Evolutionary conservation across 2,888 invertebrate species (phyloP).

Genomic region (Drosophila affinis): DNA sequence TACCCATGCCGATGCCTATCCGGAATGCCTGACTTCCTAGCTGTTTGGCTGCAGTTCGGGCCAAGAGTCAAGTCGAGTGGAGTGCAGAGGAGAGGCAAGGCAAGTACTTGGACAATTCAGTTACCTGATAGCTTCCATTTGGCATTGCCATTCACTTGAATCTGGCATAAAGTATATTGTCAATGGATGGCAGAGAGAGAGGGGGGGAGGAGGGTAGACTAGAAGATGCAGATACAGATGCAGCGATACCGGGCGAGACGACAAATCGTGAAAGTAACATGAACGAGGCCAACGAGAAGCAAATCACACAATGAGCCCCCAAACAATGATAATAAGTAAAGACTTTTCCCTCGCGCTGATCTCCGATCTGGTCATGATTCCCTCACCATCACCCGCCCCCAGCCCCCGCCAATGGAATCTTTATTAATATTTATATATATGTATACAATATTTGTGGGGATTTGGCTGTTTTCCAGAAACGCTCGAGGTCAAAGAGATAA

Average conservation of each 20-base stretch:
- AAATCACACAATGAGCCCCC: slow-evolving; percentile 57
- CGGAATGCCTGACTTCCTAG: slow-evolving; percentile 15
- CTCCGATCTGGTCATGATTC: slow-evolving; percentile 66
- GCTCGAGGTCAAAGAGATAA: slow-evolving; percentile 70
- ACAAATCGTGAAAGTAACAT: slow-evolving; percentile 69
- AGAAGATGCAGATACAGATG: slow-evolving; percentile 9
- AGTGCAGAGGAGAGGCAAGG: slow-evolving; percentile 19
- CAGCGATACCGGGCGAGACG: slow-evolving; percentile 14
- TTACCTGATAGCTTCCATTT: slow-evolving; percentile 62
- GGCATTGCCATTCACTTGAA: slow-evolving; percentile 70
- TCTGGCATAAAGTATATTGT: slow-evolving; percentile 55
- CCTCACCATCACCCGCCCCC: slow-evolving; percentile 2
- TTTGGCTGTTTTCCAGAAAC: slow-evolving; percentile 37
- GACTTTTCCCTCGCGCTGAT: slow-evolving; percentile 42
- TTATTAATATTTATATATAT: slow-evolving; percentile 62
- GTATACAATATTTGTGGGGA: slow-evolving; percentile 17
- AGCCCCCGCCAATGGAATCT: slow-evolving; percentile 41
- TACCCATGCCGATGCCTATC: background rate
- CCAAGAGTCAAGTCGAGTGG: slow-evolving; percentile 28
- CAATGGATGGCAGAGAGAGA: slow-evolving; percentile 33
- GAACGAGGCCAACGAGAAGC: slow-evolving; percentile 39
- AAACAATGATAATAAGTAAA: slow-evolving; percentile 52
- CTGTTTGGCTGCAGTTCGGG: slow-evolving; percentile 15
- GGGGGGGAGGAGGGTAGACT: background rate
- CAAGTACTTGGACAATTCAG: slow-evolving; percentile 33